These are phyloP conservation scores for Hartigia nigra DNA, from an alignment of 2,888 invertebrate genomes.

Conservation along the genomic window DNA sequence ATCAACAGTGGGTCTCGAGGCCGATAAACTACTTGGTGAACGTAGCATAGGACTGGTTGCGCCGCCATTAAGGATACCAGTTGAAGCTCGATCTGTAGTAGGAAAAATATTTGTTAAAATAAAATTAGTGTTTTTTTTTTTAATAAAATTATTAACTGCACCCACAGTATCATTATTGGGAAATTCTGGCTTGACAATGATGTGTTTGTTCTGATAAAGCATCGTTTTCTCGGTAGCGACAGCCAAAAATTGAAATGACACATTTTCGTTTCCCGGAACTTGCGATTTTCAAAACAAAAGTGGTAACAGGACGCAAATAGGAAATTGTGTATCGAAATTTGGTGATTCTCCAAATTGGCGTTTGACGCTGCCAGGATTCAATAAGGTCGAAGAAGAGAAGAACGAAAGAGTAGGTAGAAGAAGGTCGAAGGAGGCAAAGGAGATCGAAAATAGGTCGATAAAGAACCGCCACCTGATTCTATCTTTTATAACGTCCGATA, in stretches of 20 bases:
- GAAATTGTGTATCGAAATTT: conserved; percentile 16
- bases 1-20: conserved; percentile 83
- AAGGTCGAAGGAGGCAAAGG: conserved; percentile 15
- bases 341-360: conserved; percentile 17
- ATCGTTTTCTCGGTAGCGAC: not conserved
- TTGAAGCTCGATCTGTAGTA: conserved; percentile 50
- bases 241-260: not conserved
- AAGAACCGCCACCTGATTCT: conserved; percentile 23
- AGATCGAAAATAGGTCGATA: conserved; percentile 16
- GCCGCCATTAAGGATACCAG: conserved; percentile 48
- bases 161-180: not conserved
- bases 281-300: not conserved
- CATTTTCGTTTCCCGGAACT: not conserved
- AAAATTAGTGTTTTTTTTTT: too few relatives aligned
- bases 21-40: conserved; percentile 59
- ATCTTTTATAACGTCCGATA: conserved; percentile 9
- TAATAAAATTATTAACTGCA: not conserved
- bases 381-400: not conserved
- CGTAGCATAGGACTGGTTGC: conserved; percentile 58
- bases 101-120: conserved; percentile 3
- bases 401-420: conserved; percentile 9
- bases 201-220: not conserved
- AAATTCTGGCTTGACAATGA: too few relatives aligned
- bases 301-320: conserved; percentile 4
- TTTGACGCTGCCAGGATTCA: not conserved